phyloP scores from a whole-genome alignment of 2,113 vertebrate genomes.

The Pterocles burchelli region DNA sequence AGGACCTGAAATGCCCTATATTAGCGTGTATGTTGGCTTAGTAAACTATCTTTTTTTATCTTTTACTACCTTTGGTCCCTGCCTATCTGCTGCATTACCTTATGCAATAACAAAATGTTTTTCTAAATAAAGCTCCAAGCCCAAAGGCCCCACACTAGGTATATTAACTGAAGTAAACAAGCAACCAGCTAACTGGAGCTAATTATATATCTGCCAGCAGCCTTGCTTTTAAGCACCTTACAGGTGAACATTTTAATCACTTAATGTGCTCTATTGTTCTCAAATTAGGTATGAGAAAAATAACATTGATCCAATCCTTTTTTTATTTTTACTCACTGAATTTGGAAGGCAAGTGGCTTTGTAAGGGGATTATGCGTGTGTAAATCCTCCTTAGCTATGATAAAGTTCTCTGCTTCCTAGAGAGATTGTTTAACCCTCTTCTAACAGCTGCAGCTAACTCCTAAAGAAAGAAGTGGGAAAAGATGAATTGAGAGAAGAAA shows the following conservation, averaged over 20 bases:
- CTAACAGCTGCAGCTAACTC: not conserved
- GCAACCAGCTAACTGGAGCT: conserved; percentile 22
- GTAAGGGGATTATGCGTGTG: conserved; percentile 16
- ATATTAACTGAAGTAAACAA: conserved; percentile 32
- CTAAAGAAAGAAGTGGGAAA: not conserved
- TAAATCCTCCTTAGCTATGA: conserved; percentile 58
- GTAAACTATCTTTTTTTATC: not conserved
- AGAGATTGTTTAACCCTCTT: conserved; percentile 47
- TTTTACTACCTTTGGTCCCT: not conserved
- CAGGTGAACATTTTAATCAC: conserved; percentile 63
- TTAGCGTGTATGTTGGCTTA: not conserved
- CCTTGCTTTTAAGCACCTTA: conserved; percentile 50
- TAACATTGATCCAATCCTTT: conserved; percentile 43
- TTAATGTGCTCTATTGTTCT: conserved; percentile 63
- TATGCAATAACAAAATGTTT: not conserved
- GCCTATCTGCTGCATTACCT: not conserved
- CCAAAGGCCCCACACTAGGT: not conserved
- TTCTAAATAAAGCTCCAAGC: conserved; percentile 23
- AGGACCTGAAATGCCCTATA: not conserved
- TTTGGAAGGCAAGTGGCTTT: conserved; percentile 58
- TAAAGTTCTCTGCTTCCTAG: conserved; percentile 51
- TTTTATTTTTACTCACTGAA: conserved; percentile 47
- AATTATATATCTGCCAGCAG: conserved; percentile 42
- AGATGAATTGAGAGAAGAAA: not conserved
- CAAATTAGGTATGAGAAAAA: conserved; percentile 60